Conservation (phyloP, 2,888 invertebrate genomes). For the Poecilobothrus nobilitatus region DNA sequence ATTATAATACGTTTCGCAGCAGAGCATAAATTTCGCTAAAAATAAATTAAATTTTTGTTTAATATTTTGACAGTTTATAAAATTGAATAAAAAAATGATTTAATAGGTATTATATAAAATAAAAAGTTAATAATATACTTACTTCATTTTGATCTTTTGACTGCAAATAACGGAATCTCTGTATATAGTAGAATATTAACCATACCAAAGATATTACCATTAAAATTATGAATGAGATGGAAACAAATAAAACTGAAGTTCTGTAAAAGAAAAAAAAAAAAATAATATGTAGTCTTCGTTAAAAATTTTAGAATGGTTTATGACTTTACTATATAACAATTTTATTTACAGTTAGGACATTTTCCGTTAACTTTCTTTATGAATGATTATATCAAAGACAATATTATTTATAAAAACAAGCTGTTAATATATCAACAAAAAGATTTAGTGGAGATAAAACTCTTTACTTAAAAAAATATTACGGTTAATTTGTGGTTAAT, state of each 20-base stretch:
- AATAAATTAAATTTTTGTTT: conserved; percentile 27
- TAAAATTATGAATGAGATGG: conserved; percentile 88
- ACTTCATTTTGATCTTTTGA: conserved; percentile 90
- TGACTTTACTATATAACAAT: too few relatives aligned
- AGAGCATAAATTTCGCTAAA: conserved; percentile 78
- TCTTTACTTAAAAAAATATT: too few relatives aligned
- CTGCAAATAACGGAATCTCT: conserved; percentile 87
- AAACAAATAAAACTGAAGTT: conserved; percentile 89
- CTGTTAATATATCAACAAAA: too few relatives aligned
- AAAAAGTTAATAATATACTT: conserved; percentile 36
- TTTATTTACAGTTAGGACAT: too few relatives aligned
- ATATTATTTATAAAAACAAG: too few relatives aligned
- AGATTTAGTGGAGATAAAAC: too few relatives aligned
- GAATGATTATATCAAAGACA: too few relatives aligned
- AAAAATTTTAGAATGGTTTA: neutral
- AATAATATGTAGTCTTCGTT: neutral
- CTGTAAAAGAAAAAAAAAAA: conserved; percentile 46
- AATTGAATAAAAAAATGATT: conserved; percentile 18
- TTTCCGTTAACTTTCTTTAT: too few relatives aligned
- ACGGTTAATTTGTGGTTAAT: too few relatives aligned
- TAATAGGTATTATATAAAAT: conserved; percentile 4
- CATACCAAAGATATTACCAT: conserved; percentile 93
- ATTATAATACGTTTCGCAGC: conserved; percentile 91
- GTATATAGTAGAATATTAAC: conserved; percentile 94
- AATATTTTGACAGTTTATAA: conserved; percentile 13